Evolutionary conservation across 2,888 invertebrate genomes (phyloP).

Genomic region (Hypomecis punctinalis): DNA sequence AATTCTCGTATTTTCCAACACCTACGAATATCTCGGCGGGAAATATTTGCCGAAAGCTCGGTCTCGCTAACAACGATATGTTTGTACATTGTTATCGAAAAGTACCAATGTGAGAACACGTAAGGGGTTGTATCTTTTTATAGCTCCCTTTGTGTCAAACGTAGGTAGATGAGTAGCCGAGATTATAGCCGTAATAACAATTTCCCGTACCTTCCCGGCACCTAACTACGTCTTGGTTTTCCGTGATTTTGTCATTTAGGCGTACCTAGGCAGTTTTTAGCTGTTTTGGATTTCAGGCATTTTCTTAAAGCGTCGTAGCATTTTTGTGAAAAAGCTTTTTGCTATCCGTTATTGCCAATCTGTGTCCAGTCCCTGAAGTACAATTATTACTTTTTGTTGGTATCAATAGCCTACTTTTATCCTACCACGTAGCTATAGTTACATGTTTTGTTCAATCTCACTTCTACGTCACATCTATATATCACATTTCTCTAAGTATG

Average conservation of each 20-base stretch:
- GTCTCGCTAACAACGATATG: constrained; percentile 26
- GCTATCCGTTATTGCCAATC: too few relatives aligned
- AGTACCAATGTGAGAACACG: constrained; percentile 11
- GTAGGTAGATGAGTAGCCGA: constrained; percentile 8
- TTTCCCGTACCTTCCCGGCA: neutral
- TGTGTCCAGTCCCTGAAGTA: too few relatives aligned
- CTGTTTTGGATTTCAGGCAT: neutral
- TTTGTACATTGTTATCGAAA: constrained; percentile 30
- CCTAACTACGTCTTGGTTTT: neutral
- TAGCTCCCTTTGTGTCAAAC: constrained; percentile 7
- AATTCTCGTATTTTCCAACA: constrained; percentile 9
- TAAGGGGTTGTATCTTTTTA: constrained; percentile 17
- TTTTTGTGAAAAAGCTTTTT: too few relatives aligned
- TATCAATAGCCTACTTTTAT: too few relatives aligned
- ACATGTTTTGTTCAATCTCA: too few relatives aligned
- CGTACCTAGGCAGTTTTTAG: neutral
- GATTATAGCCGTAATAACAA: constrained; percentile 8
- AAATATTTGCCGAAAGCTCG: constrained; percentile 33
- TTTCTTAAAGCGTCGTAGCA: too few relatives aligned
- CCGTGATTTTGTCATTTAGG: neutral
- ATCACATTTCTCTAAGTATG: too few relatives aligned
- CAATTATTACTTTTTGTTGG: too few relatives aligned
- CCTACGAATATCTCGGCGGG: constrained; percentile 16
- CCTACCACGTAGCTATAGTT: too few relatives aligned
- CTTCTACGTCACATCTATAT: too few relatives aligned